These are phyloP conservation scores for Notarius lentiginosus DNA, from an alignment of 2,113 vertebrate species.

Conservation along the genomic window DNA sequence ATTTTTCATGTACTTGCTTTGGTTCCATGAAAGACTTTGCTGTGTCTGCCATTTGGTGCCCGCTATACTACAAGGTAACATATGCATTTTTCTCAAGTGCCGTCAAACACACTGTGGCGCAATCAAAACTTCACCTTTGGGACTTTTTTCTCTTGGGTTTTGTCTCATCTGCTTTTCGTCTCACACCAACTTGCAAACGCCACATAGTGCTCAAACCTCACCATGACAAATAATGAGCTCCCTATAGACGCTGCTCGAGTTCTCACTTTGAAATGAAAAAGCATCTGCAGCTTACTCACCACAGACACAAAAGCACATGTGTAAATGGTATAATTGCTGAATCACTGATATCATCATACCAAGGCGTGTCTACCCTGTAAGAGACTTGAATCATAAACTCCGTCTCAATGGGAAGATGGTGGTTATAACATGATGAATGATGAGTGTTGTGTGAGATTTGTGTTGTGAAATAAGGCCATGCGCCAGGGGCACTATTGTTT, in stretches of 20 bases:
- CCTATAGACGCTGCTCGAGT: not conserved
- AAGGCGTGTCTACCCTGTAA: not conserved
- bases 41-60: not conserved
- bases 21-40: not conserved
- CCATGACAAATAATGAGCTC: not conserved
- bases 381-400: not conserved
- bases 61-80: not conserved
- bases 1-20: not conserved
- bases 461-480: constrained; percentile 19
- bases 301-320: not conserved
- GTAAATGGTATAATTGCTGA: not conserved
- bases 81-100: not conserved
- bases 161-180: not conserved
- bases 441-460: constrained; percentile 16
- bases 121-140: not conserved
- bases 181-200: not conserved
- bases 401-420: not conserved
- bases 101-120: not conserved
- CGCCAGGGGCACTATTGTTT: not conserved
- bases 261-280: not conserved
- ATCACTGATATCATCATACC: constrained; percentile 1
- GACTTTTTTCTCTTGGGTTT: not conserved
- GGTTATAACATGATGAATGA: not conserved
- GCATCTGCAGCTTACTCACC: constrained; percentile 2
- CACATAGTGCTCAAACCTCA: not conserved